A percentile compares a stretch with the other conserved stretches of the same genome.
Evolutionary conservation across 1,140 invertebrate species (phyloP).

Genomic region (Drosophila sp.): DNA sequence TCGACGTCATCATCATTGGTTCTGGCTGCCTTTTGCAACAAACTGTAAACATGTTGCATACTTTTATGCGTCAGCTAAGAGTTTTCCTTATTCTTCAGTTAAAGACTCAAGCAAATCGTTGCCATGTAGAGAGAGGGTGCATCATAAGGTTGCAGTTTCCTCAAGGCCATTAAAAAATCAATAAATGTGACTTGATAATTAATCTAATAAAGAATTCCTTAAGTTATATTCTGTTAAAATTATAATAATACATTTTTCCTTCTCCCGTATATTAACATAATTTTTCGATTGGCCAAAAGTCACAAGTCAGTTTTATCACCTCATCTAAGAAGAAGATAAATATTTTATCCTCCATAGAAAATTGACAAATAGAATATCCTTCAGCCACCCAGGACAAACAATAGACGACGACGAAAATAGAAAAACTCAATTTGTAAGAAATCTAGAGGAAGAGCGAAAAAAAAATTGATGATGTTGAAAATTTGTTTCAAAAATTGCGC

Average conservation of each 20-base stretch:
- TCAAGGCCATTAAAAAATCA: not conserved
- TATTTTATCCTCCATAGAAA: slow-evolving; percentile 17
- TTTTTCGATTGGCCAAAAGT: not conserved
- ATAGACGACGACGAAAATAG: slow-evolving; percentile 24
- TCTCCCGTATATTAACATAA: not conserved
- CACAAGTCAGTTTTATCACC: slow-evolving; percentile 6
- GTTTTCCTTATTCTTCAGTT: slow-evolving; percentile 21
- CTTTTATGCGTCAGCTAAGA: slow-evolving; percentile 62
- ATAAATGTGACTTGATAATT: not conserved
- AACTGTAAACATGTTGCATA: slow-evolving; percentile 72
- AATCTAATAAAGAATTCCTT: not conserved
- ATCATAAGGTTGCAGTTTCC: slow-evolving; percentile 1
- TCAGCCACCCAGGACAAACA: slow-evolving; percentile 1
- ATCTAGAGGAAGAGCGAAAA: slow-evolving; percentile 25
- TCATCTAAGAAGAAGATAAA: not conserved
- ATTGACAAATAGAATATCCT: slow-evolving; percentile 45
- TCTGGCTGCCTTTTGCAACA: slow-evolving; percentile 57
- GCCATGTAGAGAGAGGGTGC: slow-evolving; percentile 25
- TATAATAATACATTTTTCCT: not conserved
- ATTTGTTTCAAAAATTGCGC: slow-evolving; percentile 69
- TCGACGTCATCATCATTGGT: slow-evolving; percentile 39
- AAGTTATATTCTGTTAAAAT: no score
- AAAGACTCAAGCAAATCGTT: slow-evolving; percentile 14
- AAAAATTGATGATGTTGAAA: slow-evolving; percentile 73
- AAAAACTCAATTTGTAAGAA: slow-evolving; percentile 8